Base-by-base conservation (phyloP, 2,797 vertebrate genomes). In the Phaenicophaeus curvirostris region DNA sequence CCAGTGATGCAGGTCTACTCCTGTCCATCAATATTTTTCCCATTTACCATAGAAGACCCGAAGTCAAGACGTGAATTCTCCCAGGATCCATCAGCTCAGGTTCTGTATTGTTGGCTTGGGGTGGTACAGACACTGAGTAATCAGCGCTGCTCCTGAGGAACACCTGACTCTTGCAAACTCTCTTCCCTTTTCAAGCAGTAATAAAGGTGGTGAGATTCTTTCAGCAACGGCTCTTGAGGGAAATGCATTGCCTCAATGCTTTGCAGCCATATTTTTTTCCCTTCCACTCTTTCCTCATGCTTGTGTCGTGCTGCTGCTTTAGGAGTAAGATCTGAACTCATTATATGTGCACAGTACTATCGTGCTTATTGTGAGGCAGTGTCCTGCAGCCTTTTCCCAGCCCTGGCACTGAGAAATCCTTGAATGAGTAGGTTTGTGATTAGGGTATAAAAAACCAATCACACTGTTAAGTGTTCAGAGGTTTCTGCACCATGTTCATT, bases 221-320 rank as follows among this genome's bases (percentile, higher is more conserved):
- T 46, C 55, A 61, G 20, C 61, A 63, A 7, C 20, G 89, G 24
- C 33, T 59, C 65, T 67, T 28, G 3, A 61, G 62, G 31, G 69
- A 90, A 71, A 50, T 33, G 17, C 9, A 15, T 55, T 73, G 19
- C 11, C 13, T 31, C 0, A 0, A 3, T 75, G 42, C 27, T 87
- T 62, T 58, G 55, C 61, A 51, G 63, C 18, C 0, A 0, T 55
- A 5, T 6, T 35, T 57, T 66, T 77, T 82, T 54, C 30, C 9
- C 10, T 3, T 12, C 14, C 4, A 2, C 23, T 63, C 19, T 46
- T 84, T 72, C 39, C 20, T 91, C 11, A 5, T 54, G 24, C 23
- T 92, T 6, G 3, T 62, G 24, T 66, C 30, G 30, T 0, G 0
- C 14, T 31, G 15, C 31, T 74, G 28, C 33, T 1, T 1, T 25